These are phyloP conservation scores for Onychomys torridus DNA, from an alignment of 2,797 vertebrate species.

Conservation along the genomic window DNA sequence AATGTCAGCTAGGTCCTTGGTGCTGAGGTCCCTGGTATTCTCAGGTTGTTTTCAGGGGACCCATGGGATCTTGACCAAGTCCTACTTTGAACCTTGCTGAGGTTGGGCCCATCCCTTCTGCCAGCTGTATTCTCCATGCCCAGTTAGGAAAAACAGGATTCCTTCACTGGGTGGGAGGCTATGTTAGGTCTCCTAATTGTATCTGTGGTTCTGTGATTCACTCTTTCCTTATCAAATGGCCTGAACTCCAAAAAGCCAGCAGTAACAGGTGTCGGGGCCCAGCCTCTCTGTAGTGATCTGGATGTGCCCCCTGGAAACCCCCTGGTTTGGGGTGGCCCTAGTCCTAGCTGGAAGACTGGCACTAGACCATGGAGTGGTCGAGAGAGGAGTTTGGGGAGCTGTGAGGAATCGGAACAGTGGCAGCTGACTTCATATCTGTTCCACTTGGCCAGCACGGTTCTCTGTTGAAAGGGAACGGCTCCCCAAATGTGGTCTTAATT, in stretches of 20 bases:
- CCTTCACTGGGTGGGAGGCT: background rate
- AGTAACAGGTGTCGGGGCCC: constrained; percentile 3
- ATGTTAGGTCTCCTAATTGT: constrained; percentile 17
- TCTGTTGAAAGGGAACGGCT: constrained; percentile 82
- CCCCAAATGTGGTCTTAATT: constrained; percentile 87
- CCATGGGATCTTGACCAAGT: background rate
- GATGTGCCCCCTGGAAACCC: background rate
- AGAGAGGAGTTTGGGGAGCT: background rate
- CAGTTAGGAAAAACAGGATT: background rate
- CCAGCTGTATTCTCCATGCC: background rate
- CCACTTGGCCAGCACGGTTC: constrained; percentile 79
- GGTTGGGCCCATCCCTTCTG: background rate
- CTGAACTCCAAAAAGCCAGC: constrained; percentile 43
- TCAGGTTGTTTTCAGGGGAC: background rate
- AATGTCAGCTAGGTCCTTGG: background rate
- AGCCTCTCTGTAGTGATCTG: background rate
- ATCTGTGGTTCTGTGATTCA: constrained; percentile 55
- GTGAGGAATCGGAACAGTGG: background rate
- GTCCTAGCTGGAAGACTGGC: background rate
- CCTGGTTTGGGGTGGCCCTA: background rate
- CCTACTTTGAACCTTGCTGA: background rate
- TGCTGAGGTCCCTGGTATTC: background rate
- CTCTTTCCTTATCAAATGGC: constrained; percentile 36
- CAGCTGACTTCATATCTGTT: constrained; percentile 83
- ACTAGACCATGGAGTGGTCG: background rate